phyloP scores from a whole-genome alignment of 2,888 invertebrate genomes.

The Folsomia manolachei region DNA sequence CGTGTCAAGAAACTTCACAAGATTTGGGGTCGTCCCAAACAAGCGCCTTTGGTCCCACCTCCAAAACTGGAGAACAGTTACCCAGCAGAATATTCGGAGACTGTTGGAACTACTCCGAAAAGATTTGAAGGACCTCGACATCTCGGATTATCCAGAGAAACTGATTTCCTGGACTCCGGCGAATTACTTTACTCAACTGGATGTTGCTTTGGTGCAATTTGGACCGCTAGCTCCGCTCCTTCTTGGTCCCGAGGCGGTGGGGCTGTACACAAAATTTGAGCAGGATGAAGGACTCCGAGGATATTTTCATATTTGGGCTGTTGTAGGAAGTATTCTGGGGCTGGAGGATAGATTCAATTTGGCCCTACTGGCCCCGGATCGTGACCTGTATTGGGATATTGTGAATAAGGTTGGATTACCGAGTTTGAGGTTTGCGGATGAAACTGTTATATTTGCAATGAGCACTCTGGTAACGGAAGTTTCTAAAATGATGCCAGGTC shows the following conservation, averaged over 20 bases:
- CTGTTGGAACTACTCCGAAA: too few species aligned
- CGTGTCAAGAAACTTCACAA: background rate
- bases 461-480: background rate
- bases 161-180: background rate
- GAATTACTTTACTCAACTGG: background rate
- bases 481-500: background rate
- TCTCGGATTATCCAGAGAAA: background rate
- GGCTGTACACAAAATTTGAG: background rate
- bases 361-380: background rate
- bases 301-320: conserved; percentile 1
- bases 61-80: too few species aligned
- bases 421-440: background rate
- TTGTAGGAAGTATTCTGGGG: background rate
- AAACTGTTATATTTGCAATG: background rate
- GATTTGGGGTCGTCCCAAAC: background rate
- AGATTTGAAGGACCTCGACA: background rate
- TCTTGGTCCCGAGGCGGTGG: background rate
- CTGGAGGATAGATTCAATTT: background rate
- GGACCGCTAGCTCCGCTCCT: background rate
- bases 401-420: background rate
- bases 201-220: background rate
- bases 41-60: background rate
- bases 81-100: too few species aligned
- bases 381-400: background rate
- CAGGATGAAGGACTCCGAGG: background rate